Percentiles rank a stretch among this genome's conserved stretches.
phyloP scores from a whole-genome alignment of 2,797 vertebrate species.

The Sciaenops ocellatus region DNA sequence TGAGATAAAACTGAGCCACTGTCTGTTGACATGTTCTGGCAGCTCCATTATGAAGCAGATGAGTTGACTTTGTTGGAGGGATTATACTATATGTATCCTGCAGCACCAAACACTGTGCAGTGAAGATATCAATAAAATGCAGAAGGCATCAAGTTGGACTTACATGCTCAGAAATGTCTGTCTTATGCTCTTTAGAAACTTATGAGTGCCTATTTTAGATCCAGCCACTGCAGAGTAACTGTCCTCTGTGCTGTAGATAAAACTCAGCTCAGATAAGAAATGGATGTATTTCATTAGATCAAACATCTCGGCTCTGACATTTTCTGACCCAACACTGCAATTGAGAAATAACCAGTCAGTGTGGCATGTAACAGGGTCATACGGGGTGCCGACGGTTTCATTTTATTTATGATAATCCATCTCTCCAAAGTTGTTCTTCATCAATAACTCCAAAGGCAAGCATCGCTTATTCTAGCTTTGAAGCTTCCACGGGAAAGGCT shows the following conservation, averaged over 20 bases:
- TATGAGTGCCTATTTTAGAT: conserved; percentile 27
- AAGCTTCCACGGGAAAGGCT: conserved; percentile 56
- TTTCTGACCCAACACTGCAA: conserved; percentile 44
- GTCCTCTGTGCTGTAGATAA: conserved; percentile 15
- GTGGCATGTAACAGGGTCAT: conserved; percentile 23
- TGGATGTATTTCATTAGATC: conserved; percentile 50
- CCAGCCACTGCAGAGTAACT: conserved; percentile 7
- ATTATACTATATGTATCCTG: conserved; percentile 63
- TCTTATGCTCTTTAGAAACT: conserved; percentile 40
- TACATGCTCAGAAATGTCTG: conserved; percentile 48
- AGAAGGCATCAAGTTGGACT: conserved; percentile 59
- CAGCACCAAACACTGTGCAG: conserved; percentile 60
- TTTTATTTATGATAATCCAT: conserved; percentile 73
- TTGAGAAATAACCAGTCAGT: conserved; percentile 48
- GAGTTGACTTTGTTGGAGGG: conserved; percentile 69
- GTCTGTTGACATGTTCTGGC: conserved; percentile 75
- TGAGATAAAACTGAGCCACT: conserved; percentile 74
- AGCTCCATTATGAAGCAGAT: conserved; percentile 72
- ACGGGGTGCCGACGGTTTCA: conserved; percentile 32
- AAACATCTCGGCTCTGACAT: conserved; percentile 33
- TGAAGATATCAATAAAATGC: conserved; percentile 70
- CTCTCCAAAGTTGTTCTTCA: conserved; percentile 64
- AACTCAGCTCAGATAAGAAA: conserved; percentile 52
- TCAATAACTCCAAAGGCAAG: conserved; percentile 63
- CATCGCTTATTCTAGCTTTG: conserved; percentile 56